These are phyloP conservation scores for Stratiomys singularior DNA, from an alignment of 2,888 invertebrate species.

Conservation along the genomic window DNA sequence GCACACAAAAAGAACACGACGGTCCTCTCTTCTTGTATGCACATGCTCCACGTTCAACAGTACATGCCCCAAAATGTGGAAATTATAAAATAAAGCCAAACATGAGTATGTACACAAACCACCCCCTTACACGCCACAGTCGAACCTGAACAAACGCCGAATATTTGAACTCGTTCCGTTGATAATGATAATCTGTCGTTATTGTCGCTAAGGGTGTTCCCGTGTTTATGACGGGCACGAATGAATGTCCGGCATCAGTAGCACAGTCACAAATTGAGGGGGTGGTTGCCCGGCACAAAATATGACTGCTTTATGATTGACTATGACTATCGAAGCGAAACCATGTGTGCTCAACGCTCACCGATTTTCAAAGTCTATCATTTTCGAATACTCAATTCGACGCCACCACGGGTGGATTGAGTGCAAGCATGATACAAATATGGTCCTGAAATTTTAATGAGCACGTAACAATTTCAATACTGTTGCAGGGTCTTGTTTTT, in stretches of 20 bases:
- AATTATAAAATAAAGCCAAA: constrained; percentile 45
- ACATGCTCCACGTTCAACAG: constrained; percentile 28
- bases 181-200: constrained; percentile 45
- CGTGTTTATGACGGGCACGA: constrained; percentile 41
- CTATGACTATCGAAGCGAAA: constrained; percentile 28
- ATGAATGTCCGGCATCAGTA: constrained; percentile 24
- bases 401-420: constrained; percentile 23
- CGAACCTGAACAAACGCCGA: not conserved
- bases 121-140: constrained; percentile 35
- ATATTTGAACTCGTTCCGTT: constrained; percentile 30
- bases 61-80: constrained; percentile 33
- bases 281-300: constrained; percentile 20
- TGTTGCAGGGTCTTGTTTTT: not conserved
- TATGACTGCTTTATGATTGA: constrained; percentile 43
- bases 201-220: constrained; percentile 44
- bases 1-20: not conserved
- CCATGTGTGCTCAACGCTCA: constrained; percentile 26
- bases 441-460: constrained; percentile 44
- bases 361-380: constrained; percentile 29
- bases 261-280: not conserved
- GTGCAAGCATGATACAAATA: constrained; percentile 24
- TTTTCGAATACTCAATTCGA: constrained; percentile 31
- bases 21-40: constrained; percentile 26
- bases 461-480: not conserved
- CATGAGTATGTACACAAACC: constrained; percentile 34